Conservation (phyloP, 2,888 invertebrate species). For the Mystacides longicornis region DNA sequence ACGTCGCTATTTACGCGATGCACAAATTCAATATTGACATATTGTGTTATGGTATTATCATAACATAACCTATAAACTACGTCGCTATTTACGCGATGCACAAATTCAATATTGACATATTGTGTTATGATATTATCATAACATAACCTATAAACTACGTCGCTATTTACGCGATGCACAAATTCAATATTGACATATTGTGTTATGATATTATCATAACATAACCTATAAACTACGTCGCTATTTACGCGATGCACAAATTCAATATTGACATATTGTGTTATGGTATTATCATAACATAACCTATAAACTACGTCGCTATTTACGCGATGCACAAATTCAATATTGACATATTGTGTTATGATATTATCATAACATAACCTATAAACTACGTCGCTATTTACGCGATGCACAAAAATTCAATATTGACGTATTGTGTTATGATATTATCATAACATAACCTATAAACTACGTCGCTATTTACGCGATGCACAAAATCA, state of each 20-base stretch:
- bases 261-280: too few species aligned
- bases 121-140: too few species aligned
- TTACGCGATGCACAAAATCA: not conserved
- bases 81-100: not conserved
- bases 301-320: not conserved
- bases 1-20: not conserved
- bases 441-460: too few species aligned
- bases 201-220: too few species aligned
- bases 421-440: too few species aligned
- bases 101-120: not conserved
- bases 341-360: too few species aligned
- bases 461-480: not conserved
- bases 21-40: not conserved
- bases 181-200: not conserved
- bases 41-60: too few species aligned
- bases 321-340: not conserved
- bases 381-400: not conserved
- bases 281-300: too few species aligned
- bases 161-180: not conserved
- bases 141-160: not conserved
- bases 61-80: not conserved
- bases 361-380: too few species aligned
- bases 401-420: not conserved
- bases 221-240: not conserved
- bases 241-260: not conserved